Base-by-base conservation (phyloP, 1,140 invertebrate genomes). In the Tetragnatha versicolor region DNA sequence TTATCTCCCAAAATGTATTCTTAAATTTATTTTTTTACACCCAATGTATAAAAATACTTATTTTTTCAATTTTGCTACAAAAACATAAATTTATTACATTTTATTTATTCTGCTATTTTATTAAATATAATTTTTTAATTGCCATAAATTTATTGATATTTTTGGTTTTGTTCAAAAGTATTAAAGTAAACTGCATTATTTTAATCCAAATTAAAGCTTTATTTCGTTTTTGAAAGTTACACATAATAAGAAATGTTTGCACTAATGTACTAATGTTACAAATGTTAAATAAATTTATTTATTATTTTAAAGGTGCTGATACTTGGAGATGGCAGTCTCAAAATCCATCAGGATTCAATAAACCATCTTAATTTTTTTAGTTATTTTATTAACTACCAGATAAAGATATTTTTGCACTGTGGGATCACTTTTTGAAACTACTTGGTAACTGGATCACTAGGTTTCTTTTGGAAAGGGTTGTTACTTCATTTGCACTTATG, bases 321-420 rank as follows among this genome's bases (percentile, higher is more conserved):
- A 91, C 93, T 4, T 98, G 95, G 95, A 90, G 89, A 55, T 98
- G 95, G 95, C 95, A 97, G 86, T 90, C 90, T 75, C 89, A 88
- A 61, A 95, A 97, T 88, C 95, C 95, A 9, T 90, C 92, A 80
- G 95, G 96, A 6, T 96, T 82, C 72, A 63, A 49, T 6, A 51
- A 68, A 29, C 22, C 27, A 14, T 33, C n/a, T 49, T 29, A 68
- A 22, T 51, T 49, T 9, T 49, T 1, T 2, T 12, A 14, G 3
- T 39, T 20, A 20, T 3, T 42, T 63, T n/a, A n/a, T n/a, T n/a
- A n/a, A n/a, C n/a, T n/a, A n/a, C n/a, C n/a, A n/a, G n/a, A n/a
- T n/a, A n/a, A n/a, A n/a, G n/a, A n/a, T n/a, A n/a, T n/a, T n/a
- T n/a, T n/a, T n/a, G n/a, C n/a, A n/a, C n/a, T n/a, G n/a, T n/a